Base-by-base conservation (phyloP, 2,797 vertebrate species). In the Eupleurogrammus muticus region DNA sequence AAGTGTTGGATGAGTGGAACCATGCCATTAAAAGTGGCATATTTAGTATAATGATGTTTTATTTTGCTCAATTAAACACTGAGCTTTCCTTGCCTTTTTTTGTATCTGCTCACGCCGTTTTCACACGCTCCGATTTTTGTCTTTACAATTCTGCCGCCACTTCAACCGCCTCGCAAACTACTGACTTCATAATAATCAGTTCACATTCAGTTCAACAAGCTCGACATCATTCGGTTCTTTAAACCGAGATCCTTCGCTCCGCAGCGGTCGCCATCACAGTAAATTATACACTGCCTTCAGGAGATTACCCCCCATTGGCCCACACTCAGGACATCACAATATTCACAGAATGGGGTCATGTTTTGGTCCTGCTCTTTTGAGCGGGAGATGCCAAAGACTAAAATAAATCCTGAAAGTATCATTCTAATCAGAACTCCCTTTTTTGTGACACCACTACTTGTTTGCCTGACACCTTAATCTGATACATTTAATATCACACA, bases 1-100 rank as follows among this genome's bases (percentile, higher is more conserved):
- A 80, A 84, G 81, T 80, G 84, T 79, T 85, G 62, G 62, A 80
- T 47, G 71, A 82, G n/a, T 67, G 44, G 64, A 82, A 73, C 24
- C 48, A 19, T n/a, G 10, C 42, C 72, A 75, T 83, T 87, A 84
- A 81, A 83, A 76, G 35, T 9, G 54, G 13, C 50, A 40, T 49
- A 78, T 66, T 35, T 71, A 66, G 48, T 20, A 48, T 52, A 73
- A 57, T 70, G 70, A 76, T 35, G n/a, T 82, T 84, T 85, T 64
- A 81, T 82, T 80, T 70, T 52, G 35, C 66, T 60, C 57, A 67
- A 52, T 83, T 73, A 87, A 85, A 80, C 55, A 38, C 17, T 20
- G 77, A 67, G 62, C 65, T n/a, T 42, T 75, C 75, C 73, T 21
- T 50, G 38, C 51, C 16, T 46, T 35, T 46, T 35, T 42, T 50